These are phyloP conservation scores for Ceraclea dissimilis DNA, from an alignment of 2,888 invertebrate genomes.

Conservation along the genomic window DNA sequence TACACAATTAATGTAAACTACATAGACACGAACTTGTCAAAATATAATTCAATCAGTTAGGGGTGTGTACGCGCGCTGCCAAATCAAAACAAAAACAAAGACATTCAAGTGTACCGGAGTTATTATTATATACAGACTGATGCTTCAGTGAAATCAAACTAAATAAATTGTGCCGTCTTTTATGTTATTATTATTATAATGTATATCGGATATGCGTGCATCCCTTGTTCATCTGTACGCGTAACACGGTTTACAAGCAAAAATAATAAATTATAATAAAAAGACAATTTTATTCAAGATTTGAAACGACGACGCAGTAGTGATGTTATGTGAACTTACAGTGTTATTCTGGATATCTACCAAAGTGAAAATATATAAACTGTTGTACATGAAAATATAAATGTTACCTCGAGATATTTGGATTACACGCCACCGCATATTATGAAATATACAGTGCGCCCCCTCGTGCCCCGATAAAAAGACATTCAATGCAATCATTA, in stretches of 20 bases:
- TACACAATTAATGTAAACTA: too few relatives aligned
- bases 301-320: too few relatives aligned
- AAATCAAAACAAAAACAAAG: not conserved
- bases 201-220: not conserved
- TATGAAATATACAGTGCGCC: not conserved
- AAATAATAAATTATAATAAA: not conserved
- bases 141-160: not conserved
- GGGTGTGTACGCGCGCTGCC: too few relatives aligned
- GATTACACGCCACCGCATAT: not conserved
- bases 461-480: not conserved
- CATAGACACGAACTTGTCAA: too few relatives aligned
- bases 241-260: too few relatives aligned
- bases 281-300: not conserved
- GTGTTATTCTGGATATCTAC: not conserved
- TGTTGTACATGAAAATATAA: not conserved
- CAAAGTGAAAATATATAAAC: not conserved
- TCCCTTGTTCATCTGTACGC: too few relatives aligned
- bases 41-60: too few relatives aligned
- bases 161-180: slow-evolving; percentile 1
- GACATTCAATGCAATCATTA: not conserved
- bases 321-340: not conserved
- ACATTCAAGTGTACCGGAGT: not conserved
- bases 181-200: not conserved
- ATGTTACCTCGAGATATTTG: not conserved
- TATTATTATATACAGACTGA: not conserved